These are phyloP conservation scores for Porites rus DNA, from an alignment of 92 coral and sea anemone species.

Conservation along the genomic window DNA sequence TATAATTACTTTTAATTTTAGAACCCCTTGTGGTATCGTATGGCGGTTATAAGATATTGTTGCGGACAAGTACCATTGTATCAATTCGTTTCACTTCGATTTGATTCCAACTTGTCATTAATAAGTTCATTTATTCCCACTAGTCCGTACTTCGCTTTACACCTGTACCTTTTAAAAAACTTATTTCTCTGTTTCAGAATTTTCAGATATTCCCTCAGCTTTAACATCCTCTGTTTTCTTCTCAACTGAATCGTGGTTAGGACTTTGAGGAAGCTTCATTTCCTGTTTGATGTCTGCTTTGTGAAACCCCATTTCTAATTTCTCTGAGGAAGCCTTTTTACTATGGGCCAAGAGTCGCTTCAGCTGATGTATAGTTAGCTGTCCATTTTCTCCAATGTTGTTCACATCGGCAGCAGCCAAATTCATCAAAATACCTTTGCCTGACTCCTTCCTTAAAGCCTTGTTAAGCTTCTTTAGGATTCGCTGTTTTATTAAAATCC, in stretches of 20 bases:
- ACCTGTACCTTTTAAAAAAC: not conserved
- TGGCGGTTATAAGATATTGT: not conserved
- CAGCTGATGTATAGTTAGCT: not conserved
- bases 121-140: no score
- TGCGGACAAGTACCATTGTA: not conserved
- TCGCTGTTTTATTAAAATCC: conserved; percentile 8
- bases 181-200: not conserved
- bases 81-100: not conserved
- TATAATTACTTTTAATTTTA: no score
- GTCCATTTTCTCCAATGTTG: not conserved
- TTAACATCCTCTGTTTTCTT: not conserved
- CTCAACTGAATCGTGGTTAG: not conserved
- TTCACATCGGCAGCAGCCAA: conserved; percentile 1
- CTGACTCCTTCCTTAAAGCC: not conserved
- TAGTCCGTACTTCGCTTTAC: no score
- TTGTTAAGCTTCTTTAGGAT: conserved; percentile 6
- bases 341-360: not conserved
- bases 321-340: not conserved
- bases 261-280: no score
- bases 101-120: no score
- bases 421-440: not conserved
- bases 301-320: not conserved
- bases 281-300: not conserved
- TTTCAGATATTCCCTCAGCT: not conserved
- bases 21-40: not conserved